These are phyloP conservation scores for Athalia circularis DNA, from an alignment of 2,888 invertebrate species.

Conservation along the genomic window DNA sequence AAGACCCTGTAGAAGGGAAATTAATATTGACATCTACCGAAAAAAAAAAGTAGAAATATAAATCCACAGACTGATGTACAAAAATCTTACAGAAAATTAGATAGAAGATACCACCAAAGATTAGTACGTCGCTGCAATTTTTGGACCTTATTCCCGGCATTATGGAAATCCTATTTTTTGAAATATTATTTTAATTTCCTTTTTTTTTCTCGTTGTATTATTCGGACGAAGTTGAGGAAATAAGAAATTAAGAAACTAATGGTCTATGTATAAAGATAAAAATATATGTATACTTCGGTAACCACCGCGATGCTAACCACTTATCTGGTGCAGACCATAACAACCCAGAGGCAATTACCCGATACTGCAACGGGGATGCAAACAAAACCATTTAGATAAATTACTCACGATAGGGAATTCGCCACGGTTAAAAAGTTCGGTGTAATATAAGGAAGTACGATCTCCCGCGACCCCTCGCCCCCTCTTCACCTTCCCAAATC, in stretches of 20 bases:
- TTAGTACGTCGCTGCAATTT: too few relatives aligned
- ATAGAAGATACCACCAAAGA: too few relatives aligned
- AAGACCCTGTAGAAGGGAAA: constrained; percentile 6
- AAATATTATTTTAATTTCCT: too few relatives aligned
- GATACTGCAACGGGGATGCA: constrained; percentile 54
- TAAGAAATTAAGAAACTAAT: constrained; percentile 35
- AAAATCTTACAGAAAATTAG: too few relatives aligned
- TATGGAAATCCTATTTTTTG: too few relatives aligned
- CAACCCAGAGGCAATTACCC: constrained; percentile 54
- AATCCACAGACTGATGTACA: background rate
- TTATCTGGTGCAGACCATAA: background rate
- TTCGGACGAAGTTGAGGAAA: background rate
- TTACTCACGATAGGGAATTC: constrained; percentile 53
- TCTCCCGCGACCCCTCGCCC: too few relatives aligned
- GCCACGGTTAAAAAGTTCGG: background rate
- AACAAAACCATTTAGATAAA: constrained; percentile 61
- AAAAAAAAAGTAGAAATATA: background rate
- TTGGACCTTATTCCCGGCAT: too few relatives aligned
- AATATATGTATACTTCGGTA: background rate
- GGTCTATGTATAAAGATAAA: too few relatives aligned
- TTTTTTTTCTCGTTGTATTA: too few relatives aligned
- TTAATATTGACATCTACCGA: background rate
- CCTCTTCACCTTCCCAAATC: too few relatives aligned
- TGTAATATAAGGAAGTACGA: too few relatives aligned
- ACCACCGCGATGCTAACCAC: too few relatives aligned